Evolutionary conservation across 2,113 vertebrate species (phyloP).

Genomic region (Halcyon senegalensis): DNA sequence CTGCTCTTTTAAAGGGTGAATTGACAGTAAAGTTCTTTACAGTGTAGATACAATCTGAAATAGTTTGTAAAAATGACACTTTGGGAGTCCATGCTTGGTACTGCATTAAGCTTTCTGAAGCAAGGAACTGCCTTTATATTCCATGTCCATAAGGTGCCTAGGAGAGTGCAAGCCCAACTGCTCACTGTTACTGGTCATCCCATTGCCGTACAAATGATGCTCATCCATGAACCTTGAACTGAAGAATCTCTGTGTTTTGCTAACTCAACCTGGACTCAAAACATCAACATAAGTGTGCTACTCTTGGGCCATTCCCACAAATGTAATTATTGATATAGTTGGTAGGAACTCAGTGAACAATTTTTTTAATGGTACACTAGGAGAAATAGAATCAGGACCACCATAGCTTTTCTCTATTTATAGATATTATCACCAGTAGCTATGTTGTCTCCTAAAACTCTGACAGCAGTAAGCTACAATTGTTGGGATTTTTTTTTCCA

Average conservation of each 20-base stretch:
- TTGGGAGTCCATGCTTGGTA: neutral
- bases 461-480: neutral
- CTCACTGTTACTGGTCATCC: neutral
- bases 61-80: neutral
- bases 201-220: neutral
- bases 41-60: neutral
- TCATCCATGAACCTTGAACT: neutral
- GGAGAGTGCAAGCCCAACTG: fast-evolving
- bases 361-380: neutral
- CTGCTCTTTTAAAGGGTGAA: neutral
- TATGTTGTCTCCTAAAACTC: neutral
- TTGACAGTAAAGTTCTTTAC: neutral
- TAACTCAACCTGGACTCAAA: neutral
- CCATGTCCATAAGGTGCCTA: neutral
- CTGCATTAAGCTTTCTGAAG: neutral
- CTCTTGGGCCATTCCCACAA: neutral
- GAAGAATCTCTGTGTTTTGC: neutral
- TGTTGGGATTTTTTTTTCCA: neutral
- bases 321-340: neutral
- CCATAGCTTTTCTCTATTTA: neutral
- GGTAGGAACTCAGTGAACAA: neutral
- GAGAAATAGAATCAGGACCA: neutral
- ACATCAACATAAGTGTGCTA: neutral
- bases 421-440: neutral
- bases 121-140: neutral